Conservation (phyloP, 2,888 invertebrate genomes). For the Apodemia mormo region DNA sequence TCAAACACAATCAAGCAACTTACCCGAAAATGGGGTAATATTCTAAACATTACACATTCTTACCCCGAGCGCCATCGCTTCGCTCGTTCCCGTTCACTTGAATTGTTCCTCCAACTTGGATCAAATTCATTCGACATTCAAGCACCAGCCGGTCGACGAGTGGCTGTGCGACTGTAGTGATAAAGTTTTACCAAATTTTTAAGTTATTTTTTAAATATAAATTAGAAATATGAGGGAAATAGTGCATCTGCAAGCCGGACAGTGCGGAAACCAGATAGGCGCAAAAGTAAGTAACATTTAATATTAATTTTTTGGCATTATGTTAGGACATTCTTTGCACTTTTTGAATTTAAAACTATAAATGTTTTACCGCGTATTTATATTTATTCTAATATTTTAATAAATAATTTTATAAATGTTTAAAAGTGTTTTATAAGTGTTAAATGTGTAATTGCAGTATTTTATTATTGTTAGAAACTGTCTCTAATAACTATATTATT, state of each 20-base stretch:
- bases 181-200: conserved; percentile 40
- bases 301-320: conserved; percentile 5
- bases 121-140: conserved; percentile 56
- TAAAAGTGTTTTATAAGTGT: too few relatives aligned
- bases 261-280: conserved; percentile 93
- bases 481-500: not conserved
- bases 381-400: too few relatives aligned
- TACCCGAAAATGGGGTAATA: conserved; percentile 44
- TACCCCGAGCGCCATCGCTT: conserved; percentile 57
- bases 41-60: conserved; percentile 48
- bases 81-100: conserved; percentile 47
- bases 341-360: too few relatives aligned
- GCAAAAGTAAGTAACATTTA: conserved; percentile 67
- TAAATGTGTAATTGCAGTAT: not conserved
- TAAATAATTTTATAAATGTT: too few relatives aligned
- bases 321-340: not conserved
- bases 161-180: conserved; percentile 47
- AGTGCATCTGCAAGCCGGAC: conserved; percentile 91
- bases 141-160: conserved; percentile 48
- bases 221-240: conserved; percentile 88
- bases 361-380: too few relatives aligned
- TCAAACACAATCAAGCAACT: conserved; percentile 11
- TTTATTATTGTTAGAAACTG: not conserved
- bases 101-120: conserved; percentile 49
- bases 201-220: conserved; percentile 43